Conservation (phyloP, 2,113 vertebrate species). For the Ploceus nigricollis region DNA sequence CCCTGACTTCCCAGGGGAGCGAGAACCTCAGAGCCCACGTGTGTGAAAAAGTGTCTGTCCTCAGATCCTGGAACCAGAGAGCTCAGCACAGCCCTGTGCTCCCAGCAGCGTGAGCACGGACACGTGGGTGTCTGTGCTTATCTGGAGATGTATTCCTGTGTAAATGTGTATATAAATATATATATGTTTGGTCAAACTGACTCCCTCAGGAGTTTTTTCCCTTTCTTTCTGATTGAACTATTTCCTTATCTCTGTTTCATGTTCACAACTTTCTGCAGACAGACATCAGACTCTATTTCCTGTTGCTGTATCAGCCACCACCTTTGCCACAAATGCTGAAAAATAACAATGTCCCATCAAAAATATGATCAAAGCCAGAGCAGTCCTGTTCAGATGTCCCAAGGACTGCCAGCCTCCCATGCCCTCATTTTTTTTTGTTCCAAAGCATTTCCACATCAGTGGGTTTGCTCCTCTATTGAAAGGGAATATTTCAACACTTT, state of each 20-base stretch:
- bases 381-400: neutral
- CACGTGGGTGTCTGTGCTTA: rapidly evolving
- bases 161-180: rapidly evolving
- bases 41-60: neutral
- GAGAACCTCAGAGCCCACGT: rapidly evolving
- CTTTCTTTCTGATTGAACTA: neutral
- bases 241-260: rapidly evolving
- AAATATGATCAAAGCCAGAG: neutral
- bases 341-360: neutral
- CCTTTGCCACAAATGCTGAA: neutral
- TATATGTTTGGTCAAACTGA: rapidly evolving
- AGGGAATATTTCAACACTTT: neutral
- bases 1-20: rapidly evolving
- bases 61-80: neutral
- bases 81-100: neutral
- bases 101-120: rapidly evolving
- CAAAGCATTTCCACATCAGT: neutral
- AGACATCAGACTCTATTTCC: neutral
- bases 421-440: neutral
- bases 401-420: neutral
- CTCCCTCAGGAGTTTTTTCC: too few relatives aligned
- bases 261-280: rapidly evolving
- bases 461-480: neutral
- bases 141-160: neutral
- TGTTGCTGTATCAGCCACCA: neutral